A percentile compares a stretch with the other conserved stretches of the same genome.
These are phyloP conservation scores for Orycteropus afer DNA, from an alignment of 2,113 vertebrate species.

Conservation along the genomic window DNA sequence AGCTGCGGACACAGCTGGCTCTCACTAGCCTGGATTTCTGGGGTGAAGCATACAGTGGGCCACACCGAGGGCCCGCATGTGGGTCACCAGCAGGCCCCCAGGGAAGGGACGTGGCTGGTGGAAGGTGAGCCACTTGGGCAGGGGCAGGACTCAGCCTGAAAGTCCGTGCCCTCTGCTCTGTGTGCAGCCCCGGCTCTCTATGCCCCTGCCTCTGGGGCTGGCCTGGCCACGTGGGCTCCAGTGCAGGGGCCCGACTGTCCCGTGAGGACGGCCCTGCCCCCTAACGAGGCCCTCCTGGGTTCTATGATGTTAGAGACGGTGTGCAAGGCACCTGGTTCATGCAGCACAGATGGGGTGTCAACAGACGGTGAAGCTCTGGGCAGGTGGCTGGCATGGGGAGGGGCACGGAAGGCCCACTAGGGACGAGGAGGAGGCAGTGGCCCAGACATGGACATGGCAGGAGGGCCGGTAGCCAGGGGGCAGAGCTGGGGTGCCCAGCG, in stretches of 20 bases:
- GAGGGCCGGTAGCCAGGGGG: background rate
- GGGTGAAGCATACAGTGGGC: background rate
- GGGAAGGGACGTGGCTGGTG: background rate
- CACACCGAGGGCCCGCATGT: fast-evolving
- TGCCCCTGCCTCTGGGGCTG: background rate
- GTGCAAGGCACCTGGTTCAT: background rate
- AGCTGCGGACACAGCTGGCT: background rate
- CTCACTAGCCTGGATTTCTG: background rate
- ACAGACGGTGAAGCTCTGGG: background rate
- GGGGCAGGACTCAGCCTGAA: fast-evolving
- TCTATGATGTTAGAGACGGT: background rate
- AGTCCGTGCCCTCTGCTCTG: background rate
- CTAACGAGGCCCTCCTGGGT: background rate
- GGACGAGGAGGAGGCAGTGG: background rate
- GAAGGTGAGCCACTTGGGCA: background rate
- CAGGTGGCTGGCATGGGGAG: background rate
- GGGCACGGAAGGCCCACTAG: background rate
- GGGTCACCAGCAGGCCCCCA: background rate
- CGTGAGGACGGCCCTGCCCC: background rate
- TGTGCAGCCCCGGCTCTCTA: fast-evolving
- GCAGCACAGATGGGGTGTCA: background rate
- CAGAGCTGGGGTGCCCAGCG: background rate
- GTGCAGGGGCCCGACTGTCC: background rate
- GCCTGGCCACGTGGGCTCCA: background rate
- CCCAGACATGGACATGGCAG: too few species aligned